phyloP scores from a whole-genome alignment of 2,797 vertebrate genomes.

The Mustela erminea region DNA sequence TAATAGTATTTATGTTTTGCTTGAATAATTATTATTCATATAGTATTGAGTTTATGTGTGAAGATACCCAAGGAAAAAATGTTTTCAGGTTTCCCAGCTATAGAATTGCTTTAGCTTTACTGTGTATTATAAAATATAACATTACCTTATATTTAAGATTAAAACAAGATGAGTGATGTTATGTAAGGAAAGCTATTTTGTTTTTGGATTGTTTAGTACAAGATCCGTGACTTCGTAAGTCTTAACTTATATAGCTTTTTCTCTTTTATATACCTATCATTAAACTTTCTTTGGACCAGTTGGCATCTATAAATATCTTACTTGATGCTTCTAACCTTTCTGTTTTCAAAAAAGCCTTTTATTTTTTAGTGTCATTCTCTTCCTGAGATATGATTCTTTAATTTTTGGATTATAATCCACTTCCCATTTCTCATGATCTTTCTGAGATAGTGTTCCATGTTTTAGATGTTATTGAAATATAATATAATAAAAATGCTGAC shows the following conservation, averaged over 20 bases:
- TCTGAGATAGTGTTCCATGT: not conserved
- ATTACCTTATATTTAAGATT: not conserved
- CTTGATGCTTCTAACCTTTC: conserved; percentile 11
- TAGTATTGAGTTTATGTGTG: not conserved
- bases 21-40: conserved; percentile 24
- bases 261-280: conserved; percentile 56
- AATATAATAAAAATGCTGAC: not conserved
- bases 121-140: not conserved
- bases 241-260: conserved; percentile 65
- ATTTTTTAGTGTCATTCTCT: not conserved
- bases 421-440: conserved; percentile 28
- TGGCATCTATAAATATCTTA: conserved; percentile 35
- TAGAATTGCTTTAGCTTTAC: conserved; percentile 5
- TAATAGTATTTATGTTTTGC: not conserved
- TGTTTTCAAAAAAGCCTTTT: conserved; percentile 23
- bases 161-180: conserved; percentile 30
- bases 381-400: conserved; percentile 10
- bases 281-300: conserved; percentile 67
- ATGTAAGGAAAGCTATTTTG: conserved; percentile 6
- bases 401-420: not conserved
- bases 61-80: not conserved
- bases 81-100: not conserved
- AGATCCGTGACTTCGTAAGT: conserved; percentile 49
- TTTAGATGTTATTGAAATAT: conserved; percentile 20
- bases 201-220: conserved; percentile 29